Conservation (phyloP, 2,113 vertebrate genomes). For the Craseonycteris thonglongyai region DNA sequence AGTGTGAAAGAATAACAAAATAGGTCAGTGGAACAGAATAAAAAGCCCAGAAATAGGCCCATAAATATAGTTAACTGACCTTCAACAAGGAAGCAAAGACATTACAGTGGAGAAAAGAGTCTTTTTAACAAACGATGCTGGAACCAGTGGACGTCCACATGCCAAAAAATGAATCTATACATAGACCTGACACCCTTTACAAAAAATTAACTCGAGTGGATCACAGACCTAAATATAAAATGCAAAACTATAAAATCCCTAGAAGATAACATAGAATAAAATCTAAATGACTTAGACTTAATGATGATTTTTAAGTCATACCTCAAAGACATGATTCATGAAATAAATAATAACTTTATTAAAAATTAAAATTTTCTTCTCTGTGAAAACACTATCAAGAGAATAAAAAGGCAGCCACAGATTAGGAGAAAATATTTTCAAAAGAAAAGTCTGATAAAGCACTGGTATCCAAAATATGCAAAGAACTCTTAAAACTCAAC, state of each 20-base stretch:
- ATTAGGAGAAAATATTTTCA: background rate
- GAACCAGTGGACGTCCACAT: background rate
- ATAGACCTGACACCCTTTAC: background rate
- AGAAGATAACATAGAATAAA: background rate
- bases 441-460: background rate
- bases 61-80: background rate
- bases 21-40: background rate
- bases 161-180: background rate
- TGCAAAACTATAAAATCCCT: background rate
- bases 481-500: background rate
- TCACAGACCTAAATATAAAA: background rate
- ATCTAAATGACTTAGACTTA: background rate
- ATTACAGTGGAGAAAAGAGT: background rate
- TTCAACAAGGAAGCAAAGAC: background rate
- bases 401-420: background rate
- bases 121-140: background rate
- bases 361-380: background rate
- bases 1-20: background rate
- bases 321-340: background rate
- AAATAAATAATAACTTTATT: background rate
- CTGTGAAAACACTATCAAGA: background rate
- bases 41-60: background rate
- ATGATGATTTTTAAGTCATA: background rate
- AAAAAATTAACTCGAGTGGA: background rate
- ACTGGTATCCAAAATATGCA: background rate